Evolutionary conservation across 2,113 vertebrate species (phyloP).

Genomic region (Benitochromis conjunctus): DNA sequence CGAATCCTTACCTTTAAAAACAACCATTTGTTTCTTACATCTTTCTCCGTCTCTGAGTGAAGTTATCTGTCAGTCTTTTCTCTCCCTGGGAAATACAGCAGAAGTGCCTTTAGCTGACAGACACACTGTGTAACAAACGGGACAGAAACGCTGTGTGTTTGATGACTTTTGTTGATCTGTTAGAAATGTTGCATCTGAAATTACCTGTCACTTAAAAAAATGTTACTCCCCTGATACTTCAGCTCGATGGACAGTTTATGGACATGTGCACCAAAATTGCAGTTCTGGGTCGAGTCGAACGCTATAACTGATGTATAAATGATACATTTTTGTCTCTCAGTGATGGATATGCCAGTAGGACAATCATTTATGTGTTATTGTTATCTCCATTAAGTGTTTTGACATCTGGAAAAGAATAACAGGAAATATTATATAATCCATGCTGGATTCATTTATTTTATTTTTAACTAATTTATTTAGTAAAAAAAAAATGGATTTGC

Average conservation of each 20-base stretch:
- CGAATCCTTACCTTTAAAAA: background rate
- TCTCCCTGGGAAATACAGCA: too few relatives aligned
- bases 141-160: background rate
- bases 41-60: background rate
- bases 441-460: too few relatives aligned
- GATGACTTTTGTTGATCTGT: background rate
- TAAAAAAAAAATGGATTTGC: background rate
- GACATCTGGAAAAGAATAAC: background rate
- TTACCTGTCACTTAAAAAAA: background rate
- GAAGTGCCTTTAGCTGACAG: background rate
- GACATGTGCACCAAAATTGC: background rate
- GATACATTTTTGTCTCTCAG: background rate
- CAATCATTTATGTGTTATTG: background rate
- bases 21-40: fast-evolving
- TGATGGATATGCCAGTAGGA: background rate
- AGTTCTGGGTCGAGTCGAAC: background rate
- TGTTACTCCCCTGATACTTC: background rate
- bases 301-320: background rate
- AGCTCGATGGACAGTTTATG: background rate
- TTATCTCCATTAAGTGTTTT: background rate
- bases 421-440: background rate
- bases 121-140: background rate
- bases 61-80: background rate
- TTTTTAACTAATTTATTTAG: too few relatives aligned
- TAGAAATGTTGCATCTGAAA: background rate